phyloP scores from a whole-genome alignment of 2,888 invertebrate genomes.

The Drosophila ustulata region DNA sequence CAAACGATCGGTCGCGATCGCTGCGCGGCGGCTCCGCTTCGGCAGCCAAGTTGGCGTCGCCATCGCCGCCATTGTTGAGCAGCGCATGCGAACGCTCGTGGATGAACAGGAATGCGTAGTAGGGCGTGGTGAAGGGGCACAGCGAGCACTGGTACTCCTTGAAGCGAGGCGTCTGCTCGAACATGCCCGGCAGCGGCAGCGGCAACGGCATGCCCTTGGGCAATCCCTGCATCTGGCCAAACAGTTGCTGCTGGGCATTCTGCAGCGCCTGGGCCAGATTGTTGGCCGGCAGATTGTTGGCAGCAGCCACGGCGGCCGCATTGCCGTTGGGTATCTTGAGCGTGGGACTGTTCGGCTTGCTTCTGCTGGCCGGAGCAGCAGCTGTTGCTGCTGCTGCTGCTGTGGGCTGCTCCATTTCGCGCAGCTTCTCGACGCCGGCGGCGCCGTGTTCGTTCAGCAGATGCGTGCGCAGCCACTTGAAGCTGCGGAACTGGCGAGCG shows the following conservation, averaged over 20 bases:
- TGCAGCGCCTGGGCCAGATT: conserved; percentile 83
- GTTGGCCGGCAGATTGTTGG: conserved; percentile 67
- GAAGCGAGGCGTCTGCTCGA: conserved; percentile 83
- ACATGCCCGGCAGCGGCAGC: conserved; percentile 72
- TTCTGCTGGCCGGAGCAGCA: conserved; percentile 21
- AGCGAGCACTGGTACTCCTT: conserved; percentile 95
- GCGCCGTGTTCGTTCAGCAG: conserved; percentile 93
- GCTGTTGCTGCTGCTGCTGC: conserved; percentile 4
- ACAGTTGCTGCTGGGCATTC: conserved; percentile 79
- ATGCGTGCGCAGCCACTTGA: conserved; percentile 95
- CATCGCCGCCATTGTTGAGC: conserved; percentile 67
- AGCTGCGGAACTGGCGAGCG: conserved; percentile 93
- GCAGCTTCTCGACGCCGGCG: conserved; percentile 84
- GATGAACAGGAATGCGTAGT: conserved; percentile 95
- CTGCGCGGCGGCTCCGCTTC: conserved; percentile 41
- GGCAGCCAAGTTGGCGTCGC: conserved; percentile 30
- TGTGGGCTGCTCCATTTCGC: conserved; percentile 76
- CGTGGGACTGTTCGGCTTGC: conserved; percentile 84
- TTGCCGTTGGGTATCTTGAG: conserved; percentile 85
- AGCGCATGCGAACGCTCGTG: conserved; percentile 94
- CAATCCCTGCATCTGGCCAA: conserved; percentile 74
- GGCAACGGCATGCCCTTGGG: conserved; percentile 77
- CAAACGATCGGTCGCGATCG: conserved; percentile 31
- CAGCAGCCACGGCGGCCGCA: conserved; percentile 35
- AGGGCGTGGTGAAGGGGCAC: conserved; percentile 95